These are phyloP conservation scores for Psittacula echo DNA, from an alignment of 2,797 vertebrate species.

Conservation along the genomic window DNA sequence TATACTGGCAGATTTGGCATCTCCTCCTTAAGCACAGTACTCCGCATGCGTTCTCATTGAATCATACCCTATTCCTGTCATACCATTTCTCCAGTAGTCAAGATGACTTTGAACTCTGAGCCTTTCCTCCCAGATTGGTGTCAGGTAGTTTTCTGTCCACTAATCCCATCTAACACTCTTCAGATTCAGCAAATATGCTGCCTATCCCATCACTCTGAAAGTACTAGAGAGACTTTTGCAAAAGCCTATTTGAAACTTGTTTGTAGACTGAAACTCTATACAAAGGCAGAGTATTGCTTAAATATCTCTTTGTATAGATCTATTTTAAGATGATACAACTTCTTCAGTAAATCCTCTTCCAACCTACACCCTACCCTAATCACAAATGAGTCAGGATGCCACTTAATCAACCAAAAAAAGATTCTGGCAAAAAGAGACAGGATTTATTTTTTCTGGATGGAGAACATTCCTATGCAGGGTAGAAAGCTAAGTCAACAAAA, in stretches of 20 bases:
- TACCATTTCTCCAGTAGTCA: not conserved
- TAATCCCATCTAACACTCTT: constrained; percentile 25
- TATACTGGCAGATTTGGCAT: not conserved
- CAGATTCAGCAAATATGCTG: not conserved
- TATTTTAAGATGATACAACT: constrained; percentile 51
- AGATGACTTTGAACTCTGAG: constrained; percentile 12
- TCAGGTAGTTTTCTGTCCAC: not conserved
- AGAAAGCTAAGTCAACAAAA: constrained; percentile 66
- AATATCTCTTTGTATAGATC: constrained; percentile 45
- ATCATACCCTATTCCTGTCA: not conserved
- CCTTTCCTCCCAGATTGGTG: not conserved
- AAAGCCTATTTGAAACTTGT: not conserved
- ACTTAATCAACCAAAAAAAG: constrained; percentile 44
- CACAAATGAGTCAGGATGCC: constrained; percentile 60
- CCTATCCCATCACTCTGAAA: not conserved
- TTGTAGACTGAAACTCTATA: not conserved
- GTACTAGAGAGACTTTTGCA: not conserved
- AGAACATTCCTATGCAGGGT: constrained; percentile 47
- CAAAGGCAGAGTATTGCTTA: constrained; percentile 50
- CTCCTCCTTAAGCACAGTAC: not conserved
- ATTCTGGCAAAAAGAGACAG: constrained; percentile 40
- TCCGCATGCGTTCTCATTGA: not conserved
- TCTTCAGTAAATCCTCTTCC: constrained; percentile 50
- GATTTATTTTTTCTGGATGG: constrained; percentile 50
- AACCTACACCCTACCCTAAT: constrained; percentile 42